These are phyloP conservation scores for Microcebus jonahi DNA, from an alignment of 2,113 vertebrate species.

Conservation along the genomic window DNA sequence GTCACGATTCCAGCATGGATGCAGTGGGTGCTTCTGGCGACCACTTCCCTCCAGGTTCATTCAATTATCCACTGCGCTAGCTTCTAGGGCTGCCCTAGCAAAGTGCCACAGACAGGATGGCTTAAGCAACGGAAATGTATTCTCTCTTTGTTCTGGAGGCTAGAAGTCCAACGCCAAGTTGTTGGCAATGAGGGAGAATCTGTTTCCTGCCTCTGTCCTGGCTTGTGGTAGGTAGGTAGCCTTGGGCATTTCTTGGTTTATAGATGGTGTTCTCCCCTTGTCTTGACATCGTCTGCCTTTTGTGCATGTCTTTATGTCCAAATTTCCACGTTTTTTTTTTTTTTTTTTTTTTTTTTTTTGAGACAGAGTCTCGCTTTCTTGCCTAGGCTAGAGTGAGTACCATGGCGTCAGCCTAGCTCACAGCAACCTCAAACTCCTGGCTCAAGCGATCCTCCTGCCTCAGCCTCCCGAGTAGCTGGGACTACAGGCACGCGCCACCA, in stretches of 20 bases:
- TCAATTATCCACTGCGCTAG: not conserved
- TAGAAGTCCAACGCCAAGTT: too few species aligned
- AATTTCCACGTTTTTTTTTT: not conserved
- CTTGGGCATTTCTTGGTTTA: not conserved
- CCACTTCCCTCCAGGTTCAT: too few species aligned
- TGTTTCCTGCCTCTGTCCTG: not conserved
- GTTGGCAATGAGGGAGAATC: not conserved
- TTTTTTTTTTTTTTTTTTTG: too few species aligned
- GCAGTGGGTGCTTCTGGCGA: not conserved
- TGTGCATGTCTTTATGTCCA: not conserved
- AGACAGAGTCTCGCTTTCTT: too few species aligned
- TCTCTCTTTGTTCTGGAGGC: not conserved
- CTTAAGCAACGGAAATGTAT: not conserved
- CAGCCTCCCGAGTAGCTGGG: too few species aligned
- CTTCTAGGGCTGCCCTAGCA: not conserved
- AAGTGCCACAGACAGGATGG: not conserved
- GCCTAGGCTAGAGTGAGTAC: too few species aligned
- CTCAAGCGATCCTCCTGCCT: too few species aligned
- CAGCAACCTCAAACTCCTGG: too few species aligned
- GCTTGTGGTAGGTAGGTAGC: not conserved
- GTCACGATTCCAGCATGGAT: not conserved
- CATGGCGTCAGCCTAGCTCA: too few species aligned
- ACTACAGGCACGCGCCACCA: too few species aligned
- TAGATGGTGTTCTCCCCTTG: not conserved
- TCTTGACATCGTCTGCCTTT: not conserved